Evolutionary conservation across 2,888 invertebrate species (phyloP), one percentile per base, ranked within the genome.

Genomic region (Blastobasis lacticolella): DNA sequence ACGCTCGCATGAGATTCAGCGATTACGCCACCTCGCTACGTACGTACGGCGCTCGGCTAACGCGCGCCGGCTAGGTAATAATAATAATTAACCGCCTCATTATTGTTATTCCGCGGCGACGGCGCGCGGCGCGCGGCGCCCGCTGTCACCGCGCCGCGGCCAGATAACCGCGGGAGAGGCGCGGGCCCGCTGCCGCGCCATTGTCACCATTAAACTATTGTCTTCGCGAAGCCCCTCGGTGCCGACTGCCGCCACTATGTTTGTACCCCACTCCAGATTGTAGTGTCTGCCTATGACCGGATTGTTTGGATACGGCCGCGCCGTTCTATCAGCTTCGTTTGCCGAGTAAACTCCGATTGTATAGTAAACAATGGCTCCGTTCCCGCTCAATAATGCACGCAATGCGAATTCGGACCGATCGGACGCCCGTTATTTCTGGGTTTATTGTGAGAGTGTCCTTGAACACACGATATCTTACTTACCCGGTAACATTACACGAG

Each of bases 71-170:
- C 65, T 63, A 64, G 62, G 69, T 73, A 80, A 80, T 82, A 83
- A 81, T 77, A 82, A 83, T 83, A 79, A 83, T 81, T 76, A 78
- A 64, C 71, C 67, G 72, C 63, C 67, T 76, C 75, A 75, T 80
- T 80, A 80, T 80, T 81, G 73, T 76, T 77, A 75, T 74, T 78
- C 41, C 71, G 73, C 67, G 62, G 64, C 65, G 67, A 63, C 70
- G 63, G 57, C 65, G 67, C 61, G 67, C 67, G 75, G 77, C 75
- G 77, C 71, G 70, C 73, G 70, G 62, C 73, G 75, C 41, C 23
- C 23, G 23, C 23, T 23, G 23, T 23, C 23, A 23, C 23, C 65
- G 64, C 63, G 59, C 62, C 68, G 70, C 71, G 66, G 64, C 63
- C 66, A 66, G 69, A 70, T 69, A 63, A 64, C 60, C 59, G 54